Evolutionary conservation across 2,888 invertebrate species (phyloP).

Genomic region (Zele albiditarsus): DNA sequence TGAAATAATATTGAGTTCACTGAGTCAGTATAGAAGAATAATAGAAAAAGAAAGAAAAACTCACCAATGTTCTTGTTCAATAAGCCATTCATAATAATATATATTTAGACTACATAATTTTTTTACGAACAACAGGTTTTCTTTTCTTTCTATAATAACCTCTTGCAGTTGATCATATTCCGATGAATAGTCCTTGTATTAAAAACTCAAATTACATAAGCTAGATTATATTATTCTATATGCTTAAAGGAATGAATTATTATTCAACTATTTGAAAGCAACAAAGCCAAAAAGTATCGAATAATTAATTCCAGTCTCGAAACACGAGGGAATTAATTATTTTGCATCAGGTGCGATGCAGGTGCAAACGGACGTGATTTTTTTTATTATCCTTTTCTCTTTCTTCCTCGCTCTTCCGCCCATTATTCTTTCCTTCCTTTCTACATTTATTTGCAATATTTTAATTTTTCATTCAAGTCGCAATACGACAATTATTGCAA

Average conservation of each 20-base stretch:
- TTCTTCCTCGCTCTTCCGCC: background rate
- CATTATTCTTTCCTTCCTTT: background rate
- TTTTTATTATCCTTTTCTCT: background rate
- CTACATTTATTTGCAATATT: background rate
- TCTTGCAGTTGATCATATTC: background rate
- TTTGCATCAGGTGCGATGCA: conserved; percentile 37
- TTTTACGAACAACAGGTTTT: background rate
- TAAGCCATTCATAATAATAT: background rate
- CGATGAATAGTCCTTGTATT: background rate
- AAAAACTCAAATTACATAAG: background rate
- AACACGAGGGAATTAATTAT: conserved; percentile 21
- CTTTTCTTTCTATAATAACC: background rate
- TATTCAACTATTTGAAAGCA: background rate
- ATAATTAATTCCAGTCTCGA: conserved; percentile 40
- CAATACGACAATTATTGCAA: conserved; percentile 11
- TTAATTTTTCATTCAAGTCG: conserved; percentile 22
- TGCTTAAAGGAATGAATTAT: background rate
- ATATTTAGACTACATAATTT: background rate
- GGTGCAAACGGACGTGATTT: conserved; percentile 31
- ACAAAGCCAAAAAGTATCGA: background rate
- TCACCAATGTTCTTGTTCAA: background rate
- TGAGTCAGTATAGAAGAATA: background rate
- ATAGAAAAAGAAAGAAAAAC: no score
- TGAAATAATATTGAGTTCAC: background rate
- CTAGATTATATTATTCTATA: background rate